Conservation (phyloP, 2,888 invertebrate genomes). For the Drosophila setosimentum region DNA sequence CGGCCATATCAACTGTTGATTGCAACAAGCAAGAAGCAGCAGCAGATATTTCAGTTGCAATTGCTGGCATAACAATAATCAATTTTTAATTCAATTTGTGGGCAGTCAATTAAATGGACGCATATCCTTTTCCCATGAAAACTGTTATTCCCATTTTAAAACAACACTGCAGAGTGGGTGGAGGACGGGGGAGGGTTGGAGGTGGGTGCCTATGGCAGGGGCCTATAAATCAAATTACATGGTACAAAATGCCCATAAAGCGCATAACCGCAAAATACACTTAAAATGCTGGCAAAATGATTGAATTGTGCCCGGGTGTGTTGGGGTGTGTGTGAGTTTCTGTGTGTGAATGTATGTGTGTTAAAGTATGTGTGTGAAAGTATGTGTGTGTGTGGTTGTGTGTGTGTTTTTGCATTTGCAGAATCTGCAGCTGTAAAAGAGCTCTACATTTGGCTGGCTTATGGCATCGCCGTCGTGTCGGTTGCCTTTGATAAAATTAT, state of each 20-base stretch:
- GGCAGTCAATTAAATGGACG: slow-evolving; percentile 67
- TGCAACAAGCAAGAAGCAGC: slow-evolving; percentile 26
- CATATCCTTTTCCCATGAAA: slow-evolving; percentile 47
- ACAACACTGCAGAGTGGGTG: not conserved
- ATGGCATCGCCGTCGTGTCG: slow-evolving; percentile 47
- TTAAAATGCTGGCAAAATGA: slow-evolving; percentile 74
- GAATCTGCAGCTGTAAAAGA: slow-evolving; percentile 42
- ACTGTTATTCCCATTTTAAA: slow-evolving; percentile 26
- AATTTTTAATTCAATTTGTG: slow-evolving; percentile 69
- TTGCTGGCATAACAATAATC: slow-evolving; percentile 35
- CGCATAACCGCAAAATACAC: slow-evolving; percentile 79
- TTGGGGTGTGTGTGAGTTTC: slow-evolving; percentile 10
- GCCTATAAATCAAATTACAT: slow-evolving; percentile 75
- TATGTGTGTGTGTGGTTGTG: not conserved
- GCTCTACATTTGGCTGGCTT: slow-evolving; percentile 50
- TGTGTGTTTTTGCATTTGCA: slow-evolving; percentile 18
- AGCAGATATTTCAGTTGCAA: not conserved
- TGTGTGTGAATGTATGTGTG: slow-evolving; percentile 21
- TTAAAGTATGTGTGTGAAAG: not conserved
- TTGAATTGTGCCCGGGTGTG: slow-evolving; percentile 67
- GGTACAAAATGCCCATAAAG: slow-evolving; percentile 76
- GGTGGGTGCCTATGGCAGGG: not conserved
- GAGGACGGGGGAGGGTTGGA: not conserved
- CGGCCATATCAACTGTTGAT: slow-evolving; percentile 62
- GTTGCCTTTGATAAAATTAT: slow-evolving; percentile 75